Evolutionary conservation across 2,113 vertebrate genomes (phyloP), one percentile per base, ranked within the genome.

Genomic region (Mormoops blainvillei): DNA sequence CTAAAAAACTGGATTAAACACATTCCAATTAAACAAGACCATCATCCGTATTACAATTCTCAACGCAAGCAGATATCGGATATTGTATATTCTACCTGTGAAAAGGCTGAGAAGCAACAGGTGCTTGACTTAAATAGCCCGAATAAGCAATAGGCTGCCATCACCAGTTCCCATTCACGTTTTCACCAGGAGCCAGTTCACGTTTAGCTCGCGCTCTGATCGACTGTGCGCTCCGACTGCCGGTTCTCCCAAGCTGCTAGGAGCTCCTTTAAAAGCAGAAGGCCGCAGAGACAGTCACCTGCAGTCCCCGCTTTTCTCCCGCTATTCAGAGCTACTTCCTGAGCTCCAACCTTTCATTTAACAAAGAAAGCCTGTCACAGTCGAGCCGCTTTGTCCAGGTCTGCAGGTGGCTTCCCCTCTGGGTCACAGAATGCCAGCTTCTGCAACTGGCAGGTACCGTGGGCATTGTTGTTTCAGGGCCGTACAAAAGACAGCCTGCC

Each of bases 321-420:
- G 56, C 5, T 81, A 82, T 81, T 67, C 68, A 96, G 89, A 71
- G 95, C 41, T 18, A 78, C 31, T 95, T 86, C 38, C 48, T 61
- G 11, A 71, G 7, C 93, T 22, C 31, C 90, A n/a, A 97, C 92
- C 31, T 96, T 98, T 94, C 70, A 94, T 58, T 80, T 28, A 92
- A 38, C 0, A 94, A 36, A 97, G 96, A 93, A 96, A 88, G 28
- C 4, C 56, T 97, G 78, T 98, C 89, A 94, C 26, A 89, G 93
- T 81, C 45, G 9, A 85, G 18, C 45, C 81, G n/a, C 84, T 87
- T 92, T 76, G 93, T 93, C 9, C 4, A 45, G 16, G 95, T 87
- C 93, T 94, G 70, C 63, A 87, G 89, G 94, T 67, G 77, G 82
- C 15, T 5, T 80, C 82, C 96, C 65, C 43, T 93, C 33, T 63